phyloP scores from a whole-genome alignment of 2,113 vertebrate genomes.

The Nasalis larvatus region DNA sequence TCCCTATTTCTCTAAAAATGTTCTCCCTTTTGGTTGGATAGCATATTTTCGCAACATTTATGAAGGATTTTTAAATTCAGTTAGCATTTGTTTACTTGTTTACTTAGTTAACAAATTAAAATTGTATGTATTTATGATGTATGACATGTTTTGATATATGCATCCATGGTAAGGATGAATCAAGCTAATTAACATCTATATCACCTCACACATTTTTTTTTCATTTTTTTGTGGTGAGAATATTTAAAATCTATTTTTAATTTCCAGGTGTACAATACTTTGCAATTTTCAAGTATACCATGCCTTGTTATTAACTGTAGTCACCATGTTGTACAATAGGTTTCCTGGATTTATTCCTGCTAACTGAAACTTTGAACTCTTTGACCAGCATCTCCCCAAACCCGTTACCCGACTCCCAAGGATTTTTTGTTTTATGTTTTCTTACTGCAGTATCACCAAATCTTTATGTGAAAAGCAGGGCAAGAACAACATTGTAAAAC shows the following conservation, averaged over 20 bases:
- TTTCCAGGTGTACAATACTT: neutral
- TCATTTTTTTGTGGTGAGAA: neutral
- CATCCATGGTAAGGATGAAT: neutral
- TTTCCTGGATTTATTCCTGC: neutral
- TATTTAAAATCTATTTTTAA: neutral
- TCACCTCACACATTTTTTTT: neutral
- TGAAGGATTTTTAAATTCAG: neutral
- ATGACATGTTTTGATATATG: neutral
- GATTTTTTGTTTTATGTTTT: neutral
- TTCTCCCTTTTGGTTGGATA: neutral
- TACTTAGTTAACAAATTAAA: neutral
- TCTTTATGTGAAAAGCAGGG: neutral
- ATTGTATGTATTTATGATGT: neutral
- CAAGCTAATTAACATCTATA: neutral
- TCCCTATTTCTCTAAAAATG: neutral
- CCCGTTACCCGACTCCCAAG: neutral
- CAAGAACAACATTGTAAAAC: neutral
- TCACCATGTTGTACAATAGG: neutral
- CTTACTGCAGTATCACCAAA: neutral
- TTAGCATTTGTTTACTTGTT: neutral
- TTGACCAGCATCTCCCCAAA: neutral
- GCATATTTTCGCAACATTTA: neutral
- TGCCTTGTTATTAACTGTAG: neutral
- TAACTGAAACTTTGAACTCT: neutral
- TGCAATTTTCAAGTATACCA: neutral